These are phyloP conservation scores for Cyclophora albipunctata DNA, from an alignment of 2,888 invertebrate genomes.

Conservation along the genomic window DNA sequence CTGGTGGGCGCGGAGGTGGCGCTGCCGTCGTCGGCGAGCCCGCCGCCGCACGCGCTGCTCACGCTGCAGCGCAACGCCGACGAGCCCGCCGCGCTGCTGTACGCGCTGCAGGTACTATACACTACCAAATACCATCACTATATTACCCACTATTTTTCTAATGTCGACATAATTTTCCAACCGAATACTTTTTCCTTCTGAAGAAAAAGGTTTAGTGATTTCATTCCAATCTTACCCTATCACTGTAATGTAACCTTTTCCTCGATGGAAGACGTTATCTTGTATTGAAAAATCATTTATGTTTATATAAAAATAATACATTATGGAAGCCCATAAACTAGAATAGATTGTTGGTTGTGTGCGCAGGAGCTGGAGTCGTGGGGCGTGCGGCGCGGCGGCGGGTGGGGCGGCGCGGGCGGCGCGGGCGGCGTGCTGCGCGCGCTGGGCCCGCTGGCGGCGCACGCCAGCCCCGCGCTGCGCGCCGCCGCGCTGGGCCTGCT, in stretches of 20 bases:
- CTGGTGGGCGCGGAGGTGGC: constrained; percentile 35
- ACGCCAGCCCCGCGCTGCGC: constrained; percentile 74
- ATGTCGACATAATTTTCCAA: no score
- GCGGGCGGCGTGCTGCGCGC: constrained; percentile 60
- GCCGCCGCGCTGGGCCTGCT: constrained; percentile 81
- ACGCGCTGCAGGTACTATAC: constrained; percentile 41
- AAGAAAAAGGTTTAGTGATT: no score
- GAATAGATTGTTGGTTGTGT: no score
- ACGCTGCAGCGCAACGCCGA: constrained; percentile 47
- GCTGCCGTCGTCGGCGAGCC: constrained; percentile 42
- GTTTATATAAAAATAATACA: no score
- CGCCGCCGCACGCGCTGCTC: constrained; percentile 54
- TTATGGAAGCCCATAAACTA: no score
- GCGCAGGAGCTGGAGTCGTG: constrained; percentile 59
- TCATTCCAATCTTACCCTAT: no score
- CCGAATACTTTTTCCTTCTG: no score
- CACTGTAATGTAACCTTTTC: no score
- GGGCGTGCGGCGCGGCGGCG: constrained; percentile 61
- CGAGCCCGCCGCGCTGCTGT: constrained; percentile 40
- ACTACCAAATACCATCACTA: no score
- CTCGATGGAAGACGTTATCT: no score
- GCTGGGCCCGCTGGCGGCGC: constrained; percentile 61
- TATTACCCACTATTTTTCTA: no score
- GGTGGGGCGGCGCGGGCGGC: constrained; percentile 52
- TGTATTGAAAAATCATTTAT: no score